These are phyloP conservation scores for Rhodophaea formosa DNA, from an alignment of 2,888 invertebrate species.

Conservation along the genomic window DNA sequence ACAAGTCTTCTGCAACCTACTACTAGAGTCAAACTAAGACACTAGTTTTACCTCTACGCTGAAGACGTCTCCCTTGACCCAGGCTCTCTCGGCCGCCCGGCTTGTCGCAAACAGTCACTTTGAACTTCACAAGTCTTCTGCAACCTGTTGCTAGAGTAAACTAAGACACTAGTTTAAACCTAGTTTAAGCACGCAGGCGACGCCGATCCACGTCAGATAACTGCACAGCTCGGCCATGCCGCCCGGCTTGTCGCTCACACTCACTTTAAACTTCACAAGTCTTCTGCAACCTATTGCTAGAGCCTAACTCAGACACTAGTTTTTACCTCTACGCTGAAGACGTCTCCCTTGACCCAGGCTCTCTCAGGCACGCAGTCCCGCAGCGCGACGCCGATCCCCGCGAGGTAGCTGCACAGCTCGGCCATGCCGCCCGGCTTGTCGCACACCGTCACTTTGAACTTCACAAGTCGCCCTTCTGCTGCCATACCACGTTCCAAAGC, in stretches of 20 bases:
- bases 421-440: constrained; percentile 94
- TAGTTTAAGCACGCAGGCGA: constrained; percentile 94
- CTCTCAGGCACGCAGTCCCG: constrained; percentile 97
- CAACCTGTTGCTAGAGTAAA: too few species aligned
- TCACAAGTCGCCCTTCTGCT: constrained; percentile 88
- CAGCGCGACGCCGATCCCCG: constrained; percentile 89
- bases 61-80: too few species aligned
- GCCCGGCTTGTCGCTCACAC: too few species aligned
- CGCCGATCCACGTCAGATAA: constrained; percentile 87
- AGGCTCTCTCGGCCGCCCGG: too few species aligned
- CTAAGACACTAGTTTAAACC: too few species aligned
- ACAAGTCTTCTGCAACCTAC: too few species aligned
- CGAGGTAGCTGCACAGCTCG: constrained; percentile 87
- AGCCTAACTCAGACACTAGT: too few species aligned
- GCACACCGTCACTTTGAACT: constrained; percentile 83
- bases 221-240: constrained; percentile 91
- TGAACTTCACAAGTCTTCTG: too few species aligned
- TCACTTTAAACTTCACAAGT: too few species aligned
- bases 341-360: constrained; percentile 95
- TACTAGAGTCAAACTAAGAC: too few species aligned
- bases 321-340: constrained; percentile 82
- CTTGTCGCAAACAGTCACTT: too few species aligned
- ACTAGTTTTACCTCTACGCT: constrained; percentile 64
- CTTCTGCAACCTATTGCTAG: too few species aligned
- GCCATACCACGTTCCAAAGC: constrained; percentile 95